phyloP scores from a whole-genome alignment of 2,888 invertebrate genomes.

The Trissolcus brochymenae region DNA sequence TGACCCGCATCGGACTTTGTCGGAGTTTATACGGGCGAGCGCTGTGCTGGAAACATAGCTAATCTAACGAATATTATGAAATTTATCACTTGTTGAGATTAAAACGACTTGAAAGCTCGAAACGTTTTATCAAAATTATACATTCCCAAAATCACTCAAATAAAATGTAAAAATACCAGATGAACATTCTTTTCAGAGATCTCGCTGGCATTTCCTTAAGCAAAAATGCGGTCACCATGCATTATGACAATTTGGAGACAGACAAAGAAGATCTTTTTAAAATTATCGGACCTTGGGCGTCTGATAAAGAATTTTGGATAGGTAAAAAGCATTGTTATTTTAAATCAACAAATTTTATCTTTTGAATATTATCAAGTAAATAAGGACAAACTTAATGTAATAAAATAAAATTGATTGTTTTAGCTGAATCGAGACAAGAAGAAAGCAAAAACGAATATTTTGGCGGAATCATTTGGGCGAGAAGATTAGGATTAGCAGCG shows the following conservation, averaged over 20 bases:
- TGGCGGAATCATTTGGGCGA: slow-evolving; percentile 84
- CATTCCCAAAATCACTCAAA: not conserved
- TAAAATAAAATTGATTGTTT: slow-evolving; percentile 14
- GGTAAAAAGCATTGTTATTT: slow-evolving; percentile 63
- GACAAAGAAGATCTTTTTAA: slow-evolving; percentile 65
- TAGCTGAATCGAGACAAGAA: slow-evolving; percentile 74
- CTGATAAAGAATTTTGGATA: slow-evolving; percentile 75
- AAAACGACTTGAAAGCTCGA: not conserved
- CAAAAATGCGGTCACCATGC: slow-evolving; percentile 62
- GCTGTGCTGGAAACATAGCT: slow-evolving; percentile 6
- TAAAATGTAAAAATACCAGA: not conserved
- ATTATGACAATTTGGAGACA: slow-evolving; percentile 63
- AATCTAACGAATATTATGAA: slow-evolving; percentile 16
- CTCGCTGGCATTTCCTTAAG: slow-evolving; percentile 64
- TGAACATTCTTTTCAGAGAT: slow-evolving; percentile 56
- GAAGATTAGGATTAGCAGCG: slow-evolving; percentile 85
- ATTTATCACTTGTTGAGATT: slow-evolving; percentile 15
- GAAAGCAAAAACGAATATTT: slow-evolving; percentile 71
- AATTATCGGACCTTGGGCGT: slow-evolving; percentile 63
- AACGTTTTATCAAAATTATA: not conserved
- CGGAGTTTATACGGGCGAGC: slow-evolving; percentile 8
- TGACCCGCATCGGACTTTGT: slow-evolving; percentile 34
- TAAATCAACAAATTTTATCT: not conserved
- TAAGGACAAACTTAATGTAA: too few relatives aligned
- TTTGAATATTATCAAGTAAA: too few relatives aligned